These are phyloP conservation scores for Hippotragus niger DNA, from an alignment of 2,113 vertebrate species.

Conservation along the genomic window DNA sequence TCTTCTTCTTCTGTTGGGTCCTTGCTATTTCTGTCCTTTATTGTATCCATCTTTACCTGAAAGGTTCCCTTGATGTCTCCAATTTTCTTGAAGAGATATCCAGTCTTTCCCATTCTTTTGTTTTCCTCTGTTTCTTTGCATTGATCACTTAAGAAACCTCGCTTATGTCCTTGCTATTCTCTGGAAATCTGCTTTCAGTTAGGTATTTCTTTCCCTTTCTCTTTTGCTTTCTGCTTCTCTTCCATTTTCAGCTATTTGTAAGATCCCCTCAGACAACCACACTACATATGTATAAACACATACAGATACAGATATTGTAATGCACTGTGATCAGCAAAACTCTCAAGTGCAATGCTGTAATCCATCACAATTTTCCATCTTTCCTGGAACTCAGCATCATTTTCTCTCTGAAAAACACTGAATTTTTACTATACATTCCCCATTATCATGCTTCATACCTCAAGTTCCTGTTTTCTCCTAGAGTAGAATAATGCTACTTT, in stretches of 20 bases:
- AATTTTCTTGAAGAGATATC: neutral
- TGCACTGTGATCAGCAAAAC: neutral
- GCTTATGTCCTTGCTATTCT: neutral
- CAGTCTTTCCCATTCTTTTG: neutral
- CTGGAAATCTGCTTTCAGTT: neutral
- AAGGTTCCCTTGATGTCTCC: neutral
- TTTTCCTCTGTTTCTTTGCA: neutral
- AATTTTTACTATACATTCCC: neutral
- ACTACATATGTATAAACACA: neutral
- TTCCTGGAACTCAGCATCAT: neutral
- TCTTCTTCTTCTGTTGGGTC: neutral
- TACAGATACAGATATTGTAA: neutral
- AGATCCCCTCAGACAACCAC: neutral
- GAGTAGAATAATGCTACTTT: neutral
- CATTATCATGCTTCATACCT: neutral
- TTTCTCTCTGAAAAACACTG: neutral
- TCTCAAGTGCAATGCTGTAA: neutral
- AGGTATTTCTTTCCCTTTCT: neutral
- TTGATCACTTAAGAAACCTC: neutral
- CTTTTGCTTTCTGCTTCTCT: neutral
- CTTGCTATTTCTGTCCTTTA: neutral
- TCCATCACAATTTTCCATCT: neutral
- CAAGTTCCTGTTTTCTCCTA: neutral
- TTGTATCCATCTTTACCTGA: neutral
- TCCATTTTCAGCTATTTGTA: neutral